A percentile compares a stretch with the other conserved stretches of the same genome.
phyloP scores from a whole-genome alignment of 2,888 invertebrate species.

The Polia nebulosa region DNA sequence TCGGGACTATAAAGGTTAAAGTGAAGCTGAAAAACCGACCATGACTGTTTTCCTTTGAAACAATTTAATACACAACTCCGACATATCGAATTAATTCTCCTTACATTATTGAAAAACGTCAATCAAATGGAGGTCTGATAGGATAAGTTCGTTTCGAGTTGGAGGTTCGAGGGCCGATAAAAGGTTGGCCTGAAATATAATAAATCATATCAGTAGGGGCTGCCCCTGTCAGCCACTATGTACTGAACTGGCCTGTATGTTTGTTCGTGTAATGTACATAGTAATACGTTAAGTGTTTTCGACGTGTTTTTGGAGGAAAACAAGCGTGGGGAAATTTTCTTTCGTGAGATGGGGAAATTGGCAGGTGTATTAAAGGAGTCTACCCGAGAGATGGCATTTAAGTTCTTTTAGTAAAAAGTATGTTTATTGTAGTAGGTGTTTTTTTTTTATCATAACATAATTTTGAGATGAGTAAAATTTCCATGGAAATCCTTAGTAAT shows the following conservation, averaged over 20 bases:
- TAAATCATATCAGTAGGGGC: constrained; percentile 63
- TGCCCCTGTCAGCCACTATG: constrained; percentile 58
- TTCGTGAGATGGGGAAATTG: neutral
- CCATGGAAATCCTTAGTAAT: too few species aligned
- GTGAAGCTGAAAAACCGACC: too few species aligned
- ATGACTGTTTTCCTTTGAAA: too few species aligned
- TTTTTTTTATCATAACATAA: too few species aligned
- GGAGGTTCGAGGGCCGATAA: constrained; percentile 44
- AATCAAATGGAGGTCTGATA: constrained; percentile 59
- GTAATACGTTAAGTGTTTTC: constrained; percentile 51
- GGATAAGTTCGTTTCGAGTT: constrained; percentile 62
- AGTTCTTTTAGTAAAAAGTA: too few species aligned
- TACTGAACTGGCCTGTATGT: constrained; percentile 25
- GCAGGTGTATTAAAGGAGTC: neutral
- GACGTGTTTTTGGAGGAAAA: constrained; percentile 27
- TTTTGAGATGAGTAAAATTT: too few species aligned
- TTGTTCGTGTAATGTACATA: constrained; percentile 21
- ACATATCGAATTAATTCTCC: constrained; percentile 41
- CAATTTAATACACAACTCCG: neutral
- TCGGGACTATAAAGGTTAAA: too few species aligned
- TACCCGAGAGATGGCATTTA: neutral
- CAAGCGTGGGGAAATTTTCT: neutral
- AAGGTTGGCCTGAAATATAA: constrained; percentile 62
- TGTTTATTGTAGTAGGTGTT: too few species aligned
- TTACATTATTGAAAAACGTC: constrained; percentile 57